These are phyloP conservation scores for Carcharodon carcharias DNA, from an alignment of 2,797 vertebrate species.

Conservation along the genomic window DNA sequence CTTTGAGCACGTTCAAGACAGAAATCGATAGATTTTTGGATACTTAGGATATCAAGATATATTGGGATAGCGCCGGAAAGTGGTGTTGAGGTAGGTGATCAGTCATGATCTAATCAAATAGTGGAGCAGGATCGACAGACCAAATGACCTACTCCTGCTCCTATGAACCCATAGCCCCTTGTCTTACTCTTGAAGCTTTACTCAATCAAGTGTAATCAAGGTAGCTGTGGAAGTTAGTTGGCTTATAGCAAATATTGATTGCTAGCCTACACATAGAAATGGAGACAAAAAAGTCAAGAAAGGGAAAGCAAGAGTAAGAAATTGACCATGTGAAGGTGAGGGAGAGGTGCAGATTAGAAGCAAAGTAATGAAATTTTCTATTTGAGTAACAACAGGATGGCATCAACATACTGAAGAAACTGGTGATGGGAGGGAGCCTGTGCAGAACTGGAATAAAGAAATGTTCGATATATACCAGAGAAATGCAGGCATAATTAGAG, in stretches of 20 bases:
- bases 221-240: not conserved
- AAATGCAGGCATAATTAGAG: not conserved
- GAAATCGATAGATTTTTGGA: no score
- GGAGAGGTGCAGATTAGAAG: not conserved
- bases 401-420: not conserved
- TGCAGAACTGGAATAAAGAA: not conserved
- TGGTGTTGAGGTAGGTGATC: no score
- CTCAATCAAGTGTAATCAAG: not conserved
- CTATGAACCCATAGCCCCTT: not conserved
- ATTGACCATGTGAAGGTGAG: not conserved
- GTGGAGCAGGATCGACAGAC: no score
- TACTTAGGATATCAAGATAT: no score
- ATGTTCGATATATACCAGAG: not conserved
- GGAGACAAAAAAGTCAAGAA: not conserved
- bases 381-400: not conserved
- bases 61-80: no score
- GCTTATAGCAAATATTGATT: not conserved
- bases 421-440: not conserved
- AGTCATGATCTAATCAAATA: no score
- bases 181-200: not conserved
- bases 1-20: no score
- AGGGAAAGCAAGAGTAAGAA: not conserved
- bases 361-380: not conserved
- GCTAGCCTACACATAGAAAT: not conserved
- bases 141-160: no score